Evolutionary conservation across 2,888 invertebrate species (phyloP), one percentile per base, ranked within the genome.

Genomic region (Lissocephala sabroskyi): DNA sequence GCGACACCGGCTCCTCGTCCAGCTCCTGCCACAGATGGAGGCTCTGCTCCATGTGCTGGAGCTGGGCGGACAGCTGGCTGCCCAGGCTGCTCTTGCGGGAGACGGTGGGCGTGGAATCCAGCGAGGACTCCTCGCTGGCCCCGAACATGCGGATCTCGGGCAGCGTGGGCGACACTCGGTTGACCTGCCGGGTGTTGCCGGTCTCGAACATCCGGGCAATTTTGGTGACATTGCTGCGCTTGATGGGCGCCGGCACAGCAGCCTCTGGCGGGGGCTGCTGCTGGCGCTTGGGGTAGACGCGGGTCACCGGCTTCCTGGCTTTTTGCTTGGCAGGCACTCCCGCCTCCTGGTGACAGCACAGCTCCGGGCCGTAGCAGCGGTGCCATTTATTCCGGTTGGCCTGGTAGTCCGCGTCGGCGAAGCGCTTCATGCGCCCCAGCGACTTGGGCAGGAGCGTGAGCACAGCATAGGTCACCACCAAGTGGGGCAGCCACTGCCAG

Each of bases 121-220:
- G 44, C 19, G 70, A 67, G n/a, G n/a, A n/a, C 5, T 37, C 56
- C 35, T 56, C 59, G 39, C 61, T 62, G 18, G 61, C 64, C 0
- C 54, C 56, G 13, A 61, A 56, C 56, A 57, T 59, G 4, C 74
- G 62, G 23, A 63, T 59, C 39, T 74, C 68, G 14, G 74, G 71
- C 39, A 77, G 56, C 42, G 75, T 73, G 6, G 81, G 79, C 6
- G 68, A 54, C 6, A 80, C 82, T 6, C 82, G 70, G 53, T 68
- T 82, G 32, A 81, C 77, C 65, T 79, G 80, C 33, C 79, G 77
- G 7, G 54, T 62, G 13, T 40, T 62, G 42, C 81, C 81, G 48
- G 76, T 68, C 54, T 83, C 83, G 45, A 83, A 83, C 82, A 81
- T 81, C 49, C 80, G 73, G 9, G 83, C 83, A 3, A 83, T 83